phyloP scores from a whole-genome alignment of 2,797 vertebrate genomes.

The Myotis myotis region DNA sequence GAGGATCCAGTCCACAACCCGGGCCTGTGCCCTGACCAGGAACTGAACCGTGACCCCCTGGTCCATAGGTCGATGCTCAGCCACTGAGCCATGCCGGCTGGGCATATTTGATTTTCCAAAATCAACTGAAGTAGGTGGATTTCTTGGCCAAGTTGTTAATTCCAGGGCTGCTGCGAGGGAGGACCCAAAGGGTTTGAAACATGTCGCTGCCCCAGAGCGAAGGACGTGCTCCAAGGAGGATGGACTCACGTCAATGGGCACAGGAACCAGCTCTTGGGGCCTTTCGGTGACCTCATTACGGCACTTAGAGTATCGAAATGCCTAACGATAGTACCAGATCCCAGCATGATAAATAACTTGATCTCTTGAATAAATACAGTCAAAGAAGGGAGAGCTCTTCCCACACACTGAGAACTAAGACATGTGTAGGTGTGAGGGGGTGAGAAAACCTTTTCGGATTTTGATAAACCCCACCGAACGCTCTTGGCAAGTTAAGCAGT shows the following conservation, averaged over 20 bases:
- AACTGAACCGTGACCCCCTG: no score
- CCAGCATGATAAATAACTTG: neutral
- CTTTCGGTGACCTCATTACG: neutral
- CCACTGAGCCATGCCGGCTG: no score
- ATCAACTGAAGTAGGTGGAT: neutral
- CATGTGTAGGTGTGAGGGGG: neutral
- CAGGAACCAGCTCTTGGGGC: neutral
- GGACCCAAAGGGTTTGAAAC: neutral
- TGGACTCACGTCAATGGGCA: neutral
- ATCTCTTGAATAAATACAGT: neutral
- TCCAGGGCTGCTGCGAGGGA: neutral
- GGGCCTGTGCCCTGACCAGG: no score
- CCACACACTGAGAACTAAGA: neutral
- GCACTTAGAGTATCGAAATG: neutral
- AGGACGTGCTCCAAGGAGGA: neutral
- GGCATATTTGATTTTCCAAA: neutral
- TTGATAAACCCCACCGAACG: neutral
- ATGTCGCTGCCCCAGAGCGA: neutral
- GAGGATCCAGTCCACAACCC: no score
- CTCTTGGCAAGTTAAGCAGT: neutral
- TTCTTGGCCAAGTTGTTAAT: neutral
- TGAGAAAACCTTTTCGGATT: neutral
- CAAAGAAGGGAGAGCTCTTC: neutral
- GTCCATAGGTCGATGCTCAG: no score
- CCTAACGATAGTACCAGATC: neutral